A percentile compares a stretch with the other conserved stretches of the same genome.
phyloP scores from a whole-genome alignment of 2,113 vertebrate species.

The Pteropus alecto region DNA sequence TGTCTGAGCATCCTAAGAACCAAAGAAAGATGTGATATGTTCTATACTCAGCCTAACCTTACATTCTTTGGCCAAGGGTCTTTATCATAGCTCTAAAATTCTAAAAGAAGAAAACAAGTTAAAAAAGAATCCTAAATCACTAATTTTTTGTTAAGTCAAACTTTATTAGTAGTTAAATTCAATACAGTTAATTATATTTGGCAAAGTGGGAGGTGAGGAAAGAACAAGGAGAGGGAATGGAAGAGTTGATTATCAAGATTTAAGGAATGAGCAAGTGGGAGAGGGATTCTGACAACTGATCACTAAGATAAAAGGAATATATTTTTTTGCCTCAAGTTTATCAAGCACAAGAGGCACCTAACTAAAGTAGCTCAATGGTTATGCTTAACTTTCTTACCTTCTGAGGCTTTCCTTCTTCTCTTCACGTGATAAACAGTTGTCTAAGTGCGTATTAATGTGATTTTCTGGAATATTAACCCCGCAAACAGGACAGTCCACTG shows the following conservation, averaged over 20 bases:
- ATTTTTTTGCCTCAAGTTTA: background rate
- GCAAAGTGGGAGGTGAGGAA: background rate
- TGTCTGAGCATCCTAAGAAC: background rate
- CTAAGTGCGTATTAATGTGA: constrained; percentile 94
- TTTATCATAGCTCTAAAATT: constrained; percentile 5
- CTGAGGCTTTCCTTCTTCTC: constrained; percentile 94
- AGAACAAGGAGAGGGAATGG: background rate
- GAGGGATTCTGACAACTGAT: background rate
- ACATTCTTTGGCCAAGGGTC: background rate
- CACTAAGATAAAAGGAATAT: no score
- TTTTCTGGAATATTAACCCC: constrained; percentile 86
- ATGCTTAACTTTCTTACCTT: constrained; percentile 84
- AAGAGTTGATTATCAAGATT: background rate
- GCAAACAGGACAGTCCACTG: constrained; percentile 96
- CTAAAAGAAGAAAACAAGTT: constrained; percentile 7
- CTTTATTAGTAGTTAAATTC: background rate
- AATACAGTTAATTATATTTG: background rate
- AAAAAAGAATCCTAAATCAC: constrained; percentile 5
- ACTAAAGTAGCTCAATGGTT: accelerated
- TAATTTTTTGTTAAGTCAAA: constrained; percentile 18
- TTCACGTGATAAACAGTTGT: constrained; percentile 88
- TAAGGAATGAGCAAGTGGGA: background rate
- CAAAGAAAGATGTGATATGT: background rate
- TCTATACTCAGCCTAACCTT: background rate
- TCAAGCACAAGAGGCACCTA: background rate